Percentiles rank a stretch among this genome's conserved stretches.
Evolutionary conservation across 2,888 invertebrate genomes (phyloP).

Genomic region (Rotaria macrura): DNA sequence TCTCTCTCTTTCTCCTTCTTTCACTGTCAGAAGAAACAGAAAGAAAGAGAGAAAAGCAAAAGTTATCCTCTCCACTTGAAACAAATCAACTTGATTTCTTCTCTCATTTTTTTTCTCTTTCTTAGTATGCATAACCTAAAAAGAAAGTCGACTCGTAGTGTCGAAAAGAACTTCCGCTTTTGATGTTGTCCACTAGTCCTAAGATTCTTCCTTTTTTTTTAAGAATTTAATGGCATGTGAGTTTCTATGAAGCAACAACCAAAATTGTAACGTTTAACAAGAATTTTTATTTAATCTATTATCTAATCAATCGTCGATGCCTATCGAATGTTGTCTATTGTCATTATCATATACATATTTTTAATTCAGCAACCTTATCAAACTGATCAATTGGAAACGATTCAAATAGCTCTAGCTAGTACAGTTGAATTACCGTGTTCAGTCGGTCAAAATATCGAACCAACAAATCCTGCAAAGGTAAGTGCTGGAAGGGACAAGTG

Average conservation of each 20-base stretch:
- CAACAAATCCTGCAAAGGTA: background rate
- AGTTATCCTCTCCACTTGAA: slow-evolving; percentile 17
- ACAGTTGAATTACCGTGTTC: background rate
- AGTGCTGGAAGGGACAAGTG: background rate
- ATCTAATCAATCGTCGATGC: slow-evolving; percentile 8
- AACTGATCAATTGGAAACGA: slow-evolving; percentile 1
- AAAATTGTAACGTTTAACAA: background rate
- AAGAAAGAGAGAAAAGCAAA: slow-evolving; percentile 10
- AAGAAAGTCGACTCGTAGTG: background rate
- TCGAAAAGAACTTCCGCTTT: background rate
- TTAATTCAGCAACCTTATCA: background rate
- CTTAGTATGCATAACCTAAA: background rate
- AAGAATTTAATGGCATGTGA: background rate
- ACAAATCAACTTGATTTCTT: slow-evolving; percentile 22
- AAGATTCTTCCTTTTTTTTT: background rate
- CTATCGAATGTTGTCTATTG: slow-evolving; percentile 12
- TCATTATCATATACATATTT: background rate
- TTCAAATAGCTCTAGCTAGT: background rate
- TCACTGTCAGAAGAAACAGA: background rate
- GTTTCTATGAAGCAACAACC: background rate
- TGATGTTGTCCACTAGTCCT: background rate
- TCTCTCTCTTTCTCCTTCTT: background rate
- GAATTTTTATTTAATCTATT: background rate
- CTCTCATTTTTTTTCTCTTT: background rate
- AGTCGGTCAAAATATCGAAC: background rate